Evolutionary conservation across 2,797 vertebrate species (phyloP).

Genomic region (Karalla daura): DNA sequence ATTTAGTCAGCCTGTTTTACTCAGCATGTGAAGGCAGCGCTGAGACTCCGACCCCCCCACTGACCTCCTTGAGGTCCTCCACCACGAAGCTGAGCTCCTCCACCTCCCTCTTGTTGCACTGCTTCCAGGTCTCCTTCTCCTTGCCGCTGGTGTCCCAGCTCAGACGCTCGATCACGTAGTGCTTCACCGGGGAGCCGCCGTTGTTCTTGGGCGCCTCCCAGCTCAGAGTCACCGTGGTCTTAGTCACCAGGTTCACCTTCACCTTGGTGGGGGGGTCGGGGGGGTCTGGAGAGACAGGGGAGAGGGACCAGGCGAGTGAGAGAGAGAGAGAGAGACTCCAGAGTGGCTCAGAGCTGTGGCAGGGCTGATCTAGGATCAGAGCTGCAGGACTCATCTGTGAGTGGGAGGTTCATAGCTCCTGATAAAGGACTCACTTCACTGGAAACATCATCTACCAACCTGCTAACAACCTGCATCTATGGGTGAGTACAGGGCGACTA

Average conservation of each 20-base stretch:
- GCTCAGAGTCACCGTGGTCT: constrained; percentile 90
- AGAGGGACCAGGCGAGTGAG: too few species aligned
- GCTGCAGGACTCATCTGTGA: too few species aligned
- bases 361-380: background rate
- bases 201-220: constrained; percentile 97
- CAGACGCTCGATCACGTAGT: constrained; percentile 95
- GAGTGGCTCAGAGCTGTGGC: background rate
- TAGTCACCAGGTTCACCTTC: constrained; percentile 93
- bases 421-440: too few species aligned
- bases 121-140: constrained; percentile 97
- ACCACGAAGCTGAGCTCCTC: constrained; percentile 95
- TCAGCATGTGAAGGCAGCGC: background rate
- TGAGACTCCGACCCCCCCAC: too few species aligned
- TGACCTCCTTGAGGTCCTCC: constrained; percentile 93
- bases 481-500: too few species aligned
- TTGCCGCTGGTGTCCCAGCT: constrained; percentile 94
- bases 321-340: constrained; percentile 93
- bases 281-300: constrained; percentile 88
- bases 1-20: too few species aligned
- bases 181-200: constrained; percentile 94
- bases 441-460: too few species aligned
- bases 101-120: constrained; percentile 96
- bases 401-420: too few species aligned
- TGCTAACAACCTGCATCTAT: too few species aligned
- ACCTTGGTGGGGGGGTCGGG: constrained; percentile 96